phyloP scores from a whole-genome alignment of 2,888 invertebrate genomes.

The Portevinia maculata region DNA sequence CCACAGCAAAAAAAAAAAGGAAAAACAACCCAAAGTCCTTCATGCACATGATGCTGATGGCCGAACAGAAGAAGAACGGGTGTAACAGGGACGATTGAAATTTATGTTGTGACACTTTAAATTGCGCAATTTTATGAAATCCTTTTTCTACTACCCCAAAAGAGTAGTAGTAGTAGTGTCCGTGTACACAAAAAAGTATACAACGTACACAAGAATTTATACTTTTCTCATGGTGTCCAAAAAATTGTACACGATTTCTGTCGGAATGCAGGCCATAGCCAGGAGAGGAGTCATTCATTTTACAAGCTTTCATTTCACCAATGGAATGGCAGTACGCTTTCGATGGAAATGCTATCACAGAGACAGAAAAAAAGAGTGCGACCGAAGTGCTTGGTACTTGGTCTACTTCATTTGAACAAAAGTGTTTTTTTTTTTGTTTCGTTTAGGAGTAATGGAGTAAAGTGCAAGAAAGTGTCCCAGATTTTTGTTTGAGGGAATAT shows the following conservation, averaged over 20 bases:
- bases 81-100: conserved; percentile 75
- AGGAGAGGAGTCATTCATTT: conserved; percentile 60
- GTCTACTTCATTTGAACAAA: conserved; percentile 56
- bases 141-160: conserved; percentile 76
- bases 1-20: conserved; percentile 15
- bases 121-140: conserved; percentile 83
- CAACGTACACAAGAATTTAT: conserved; percentile 62
- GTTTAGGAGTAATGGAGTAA: too few species aligned
- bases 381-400: conserved; percentile 29
- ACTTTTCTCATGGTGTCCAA: conserved; percentile 55
- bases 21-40: conserved; percentile 57
- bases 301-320: conserved; percentile 50
- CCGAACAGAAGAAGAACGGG: conserved; percentile 3
- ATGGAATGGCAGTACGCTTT: conserved; percentile 45
- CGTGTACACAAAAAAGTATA: conserved; percentile 11
- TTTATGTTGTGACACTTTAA: conserved; percentile 83
- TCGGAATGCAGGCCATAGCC: conserved; percentile 65
- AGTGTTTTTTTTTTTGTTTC: conserved; percentile 43
- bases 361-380: conserved; percentile 10
- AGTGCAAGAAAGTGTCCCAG: too few species aligned
- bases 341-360: conserved; percentile 30
- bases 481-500: conserved; percentile 13
- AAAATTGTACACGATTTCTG: conserved; percentile 65
- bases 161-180: neutral
- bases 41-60: conserved; percentile 72